Base-by-base conservation (phyloP, 2,888 invertebrate species). In the Cerceris rybyensis region DNA sequence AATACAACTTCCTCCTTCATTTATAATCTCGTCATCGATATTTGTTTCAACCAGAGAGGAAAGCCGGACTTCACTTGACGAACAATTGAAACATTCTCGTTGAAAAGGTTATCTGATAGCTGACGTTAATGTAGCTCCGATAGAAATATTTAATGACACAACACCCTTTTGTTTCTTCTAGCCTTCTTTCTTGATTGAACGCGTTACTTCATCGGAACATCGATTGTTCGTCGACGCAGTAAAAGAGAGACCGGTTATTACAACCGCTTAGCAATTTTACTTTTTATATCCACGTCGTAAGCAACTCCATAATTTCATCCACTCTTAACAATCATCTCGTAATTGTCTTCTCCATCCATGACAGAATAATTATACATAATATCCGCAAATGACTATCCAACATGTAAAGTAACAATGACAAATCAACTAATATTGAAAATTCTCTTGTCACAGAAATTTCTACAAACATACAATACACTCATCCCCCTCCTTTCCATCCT, bases 41-140 rank as follows among this genome's bases (percentile, higher is more conserved):
- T n/a, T 16, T 14, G 6, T 57, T 59, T 42, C 41, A n/a, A 1
- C 43, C 5, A n/a, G 2, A 42, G 42, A 42, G 42, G 43, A 59
- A 59, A 59, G 42, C 43, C 42, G 16, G 5, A 28, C 9, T 39
- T 57, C 9, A 14, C 11, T 59, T 59, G 9, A 7, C 42, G 42
- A 72, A 49, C 14, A 17, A 60, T 71, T 61, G 73, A 69, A 61
- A 60, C 54, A 54, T 43, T 60, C 60, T 41, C 60, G 42, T 52
- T 43, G 69, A 69, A 61, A 69, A 69, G 69, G 69, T 69, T 60
- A 69, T 59, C 59, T 8, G 59, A 59, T 42, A 59, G 13, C 42
- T 42, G 28, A 8, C 41, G 6, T 59, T 59, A 59, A 59, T 59
- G 59, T n/a, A n/a, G n/a, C 14, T 13, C 5, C 42, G n/a, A n/a